Evolutionary conservation across 2,888 invertebrate genomes (phyloP).

Genomic region (Antheraea assamensis): DNA sequence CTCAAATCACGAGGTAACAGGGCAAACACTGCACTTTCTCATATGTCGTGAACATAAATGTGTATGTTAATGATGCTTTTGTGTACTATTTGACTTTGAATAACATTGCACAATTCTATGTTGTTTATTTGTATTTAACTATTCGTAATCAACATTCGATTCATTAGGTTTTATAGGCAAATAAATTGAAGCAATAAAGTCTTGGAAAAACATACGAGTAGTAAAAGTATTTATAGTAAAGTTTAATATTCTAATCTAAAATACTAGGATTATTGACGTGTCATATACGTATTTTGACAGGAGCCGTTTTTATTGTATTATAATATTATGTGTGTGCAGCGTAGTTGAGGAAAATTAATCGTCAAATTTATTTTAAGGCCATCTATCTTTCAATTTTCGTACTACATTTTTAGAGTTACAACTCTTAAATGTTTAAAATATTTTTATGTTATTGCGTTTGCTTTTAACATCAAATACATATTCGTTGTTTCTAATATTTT

Average conservation of each 20-base stretch:
- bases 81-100: neutral
- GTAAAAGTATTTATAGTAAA: neutral
- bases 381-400: too few relatives aligned
- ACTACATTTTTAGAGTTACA: too few relatives aligned
- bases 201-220: neutral
- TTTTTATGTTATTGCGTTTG: too few relatives aligned
- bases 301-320: neutral
- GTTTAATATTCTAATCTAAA: neutral
- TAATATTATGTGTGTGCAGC: too few relatives aligned
- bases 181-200: neutral
- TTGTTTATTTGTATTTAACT: neutral
- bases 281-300: neutral
- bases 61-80: neutral
- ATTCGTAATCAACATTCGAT: neutral
- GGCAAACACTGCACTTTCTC: conserved; percentile 15
- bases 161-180: neutral
- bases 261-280: neutral
- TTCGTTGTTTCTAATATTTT: too few relatives aligned
- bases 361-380: too few relatives aligned
- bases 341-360: too few relatives aligned
- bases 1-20: conserved; percentile 20
- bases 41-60: conserved; percentile 17
- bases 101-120: neutral
- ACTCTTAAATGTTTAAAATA: too few relatives aligned
- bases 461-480: too few relatives aligned